Conservation (phyloP, 2,113 vertebrate species). For the Abramis brama region DNA sequence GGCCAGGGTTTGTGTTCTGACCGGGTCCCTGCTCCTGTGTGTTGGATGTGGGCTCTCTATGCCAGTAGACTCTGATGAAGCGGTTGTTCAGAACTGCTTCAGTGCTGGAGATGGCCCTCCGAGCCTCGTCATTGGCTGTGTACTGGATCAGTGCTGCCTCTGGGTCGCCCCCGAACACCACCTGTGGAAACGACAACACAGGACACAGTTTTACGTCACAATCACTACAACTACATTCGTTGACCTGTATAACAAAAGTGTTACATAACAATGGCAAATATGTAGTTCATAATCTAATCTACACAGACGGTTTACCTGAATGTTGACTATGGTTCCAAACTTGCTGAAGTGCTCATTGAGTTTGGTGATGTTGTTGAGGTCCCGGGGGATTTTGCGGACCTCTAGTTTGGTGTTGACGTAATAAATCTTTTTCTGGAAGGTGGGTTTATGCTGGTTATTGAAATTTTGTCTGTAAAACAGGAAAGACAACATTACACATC, state of each 20-base stretch:
- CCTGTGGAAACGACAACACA: slow-evolving; percentile 72
- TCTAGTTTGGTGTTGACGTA: slow-evolving; percentile 95
- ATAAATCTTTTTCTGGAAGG: slow-evolving; percentile 88
- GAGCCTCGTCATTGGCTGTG: slow-evolving; percentile 89
- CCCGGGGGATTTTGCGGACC: slow-evolving; percentile 93
- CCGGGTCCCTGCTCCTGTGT: slow-evolving; percentile 74
- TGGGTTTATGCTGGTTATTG: slow-evolving; percentile 88
- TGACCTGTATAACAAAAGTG: not conserved
- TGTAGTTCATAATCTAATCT: not conserved
- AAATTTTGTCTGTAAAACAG: slow-evolving; percentile 81
- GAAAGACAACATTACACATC: not conserved
- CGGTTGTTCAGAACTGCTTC: slow-evolving; percentile 95
- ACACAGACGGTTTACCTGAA: slow-evolving; percentile 81
- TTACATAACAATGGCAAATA: not conserved
- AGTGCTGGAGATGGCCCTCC: slow-evolving; percentile 91
- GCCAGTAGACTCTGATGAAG: slow-evolving; percentile 95
- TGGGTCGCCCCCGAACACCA: slow-evolving; percentile 92
- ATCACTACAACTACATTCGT: not conserved
- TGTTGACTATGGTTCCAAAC: slow-evolving; percentile 97
- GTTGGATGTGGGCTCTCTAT: slow-evolving; percentile 79
- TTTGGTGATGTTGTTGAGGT: slow-evolving; percentile 95
- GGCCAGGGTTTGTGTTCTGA: slow-evolving; percentile 61
- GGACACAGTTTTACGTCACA: not conserved
- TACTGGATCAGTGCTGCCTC: slow-evolving; percentile 95
- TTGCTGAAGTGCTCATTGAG: slow-evolving; percentile 98